Percentiles rank a stretch among this genome's conserved stretches.
Conservation (phyloP, 2,888 invertebrate genomes). For the Hyposoter dolosus region DNA sequence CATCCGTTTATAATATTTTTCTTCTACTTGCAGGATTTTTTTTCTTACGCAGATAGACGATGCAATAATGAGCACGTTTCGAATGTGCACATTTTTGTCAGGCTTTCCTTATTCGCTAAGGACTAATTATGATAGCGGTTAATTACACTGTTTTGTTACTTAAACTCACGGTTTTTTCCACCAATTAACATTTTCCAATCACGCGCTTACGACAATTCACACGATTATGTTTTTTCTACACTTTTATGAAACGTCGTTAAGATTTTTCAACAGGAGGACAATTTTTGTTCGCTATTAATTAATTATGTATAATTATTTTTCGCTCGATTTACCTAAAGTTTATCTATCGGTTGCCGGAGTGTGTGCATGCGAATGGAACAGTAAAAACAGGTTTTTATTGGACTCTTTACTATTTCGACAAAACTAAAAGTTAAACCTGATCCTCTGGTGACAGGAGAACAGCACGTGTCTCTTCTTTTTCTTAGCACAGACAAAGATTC, state of each 20-base stretch:
- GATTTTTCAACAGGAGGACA: background rate
- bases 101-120: background rate
- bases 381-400: too few relatives aligned
- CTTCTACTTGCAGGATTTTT: background rate
- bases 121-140: background rate
- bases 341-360: too few relatives aligned
- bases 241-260: background rate
- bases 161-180: constrained; percentile 6
- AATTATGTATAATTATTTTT: background rate
- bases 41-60: background rate
- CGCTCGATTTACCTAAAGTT: background rate
- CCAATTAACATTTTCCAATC: background rate
- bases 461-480: too few relatives aligned
- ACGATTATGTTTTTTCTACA: background rate
- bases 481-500: too few relatives aligned
- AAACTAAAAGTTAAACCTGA: too few relatives aligned
- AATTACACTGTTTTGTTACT: background rate
- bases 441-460: too few relatives aligned
- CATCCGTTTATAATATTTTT: background rate
- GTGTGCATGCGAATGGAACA: too few relatives aligned
- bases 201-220: background rate
- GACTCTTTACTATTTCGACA: too few relatives aligned
- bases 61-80: background rate
- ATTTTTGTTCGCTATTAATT: background rate
- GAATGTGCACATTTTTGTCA: background rate